A percentile compares a stretch with the other conserved stretches of the same genome.
These are phyloP conservation scores for Camponotus floridanus DNA, from an alignment of 1,140 invertebrate species.

Conservation along the genomic window DNA sequence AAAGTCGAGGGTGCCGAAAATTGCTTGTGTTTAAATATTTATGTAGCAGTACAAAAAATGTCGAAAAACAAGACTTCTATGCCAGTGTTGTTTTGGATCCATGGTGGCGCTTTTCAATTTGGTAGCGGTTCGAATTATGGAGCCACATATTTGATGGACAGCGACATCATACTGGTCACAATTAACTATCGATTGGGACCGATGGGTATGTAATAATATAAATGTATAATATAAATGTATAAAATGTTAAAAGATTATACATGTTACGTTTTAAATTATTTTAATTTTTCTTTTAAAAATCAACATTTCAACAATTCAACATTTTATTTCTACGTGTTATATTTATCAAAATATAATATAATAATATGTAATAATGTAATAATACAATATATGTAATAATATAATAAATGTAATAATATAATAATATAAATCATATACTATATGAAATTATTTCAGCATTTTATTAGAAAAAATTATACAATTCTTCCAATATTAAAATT, in stretches of 20 bases:
- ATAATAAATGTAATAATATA: conserved; percentile 41
- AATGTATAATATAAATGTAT: too few species aligned
- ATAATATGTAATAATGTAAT: too few species aligned
- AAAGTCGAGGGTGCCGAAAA: conserved; percentile 86
- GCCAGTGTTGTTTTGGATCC: conserved; percentile 82
- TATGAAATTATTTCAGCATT: not conserved
- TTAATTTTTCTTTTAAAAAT: too few species aligned
- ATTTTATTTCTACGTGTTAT: too few species aligned
- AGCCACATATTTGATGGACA: conserved; percentile 88
- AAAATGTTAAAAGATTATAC: too few species aligned
- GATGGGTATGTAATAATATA: too few species aligned
- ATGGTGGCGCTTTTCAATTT: conserved; percentile 82
- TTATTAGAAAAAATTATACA: not conserved
- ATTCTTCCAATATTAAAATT: not conserved
- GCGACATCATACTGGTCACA: conserved; percentile 88
- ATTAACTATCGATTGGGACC: conserved; percentile 89
- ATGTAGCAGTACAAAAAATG: conserved; percentile 84
- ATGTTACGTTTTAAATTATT: too few species aligned
- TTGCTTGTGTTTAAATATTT: conserved; percentile 88
- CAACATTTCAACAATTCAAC: too few species aligned
- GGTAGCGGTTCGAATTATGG: conserved; percentile 82
- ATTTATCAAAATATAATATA: too few species aligned
- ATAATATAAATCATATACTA: not conserved
- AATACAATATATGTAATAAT: too few species aligned
- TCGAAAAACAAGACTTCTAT: conserved; percentile 57